Evolutionary conservation across 37 sponge, comb jelly and placozoan genomes (phyloP), one percentile per base, ranked within the genome.

Genomic region (Petrosia ficiformis): DNA sequence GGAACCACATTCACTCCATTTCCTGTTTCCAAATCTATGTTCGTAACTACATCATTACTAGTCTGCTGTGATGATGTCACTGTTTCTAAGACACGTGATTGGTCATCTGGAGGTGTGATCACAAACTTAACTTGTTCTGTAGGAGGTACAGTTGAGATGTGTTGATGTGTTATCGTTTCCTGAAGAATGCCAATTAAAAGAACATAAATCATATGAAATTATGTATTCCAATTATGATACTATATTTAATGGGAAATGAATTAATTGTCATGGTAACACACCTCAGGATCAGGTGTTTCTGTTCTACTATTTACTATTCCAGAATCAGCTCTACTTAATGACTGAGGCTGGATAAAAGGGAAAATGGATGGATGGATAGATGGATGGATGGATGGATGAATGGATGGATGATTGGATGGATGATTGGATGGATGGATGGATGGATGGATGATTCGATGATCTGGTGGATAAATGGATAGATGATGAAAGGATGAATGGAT

Each of bases 301-400:
- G 63, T 21, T 33, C 74, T 24, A 57, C 82, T 77, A 5, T 60
- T 48, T 39, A 85, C 42, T 24, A 4, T 77, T 5, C 82, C 91
- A 22, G 91, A 89, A 42, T 80, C 86, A 59, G 90, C 86, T 25
- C 91, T 54, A 52, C 87, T 90, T 32, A 80, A 73, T 19, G 86
- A 77, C 30, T 33, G 63, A 1, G 82, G 82, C 78, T 81, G 78
- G 29, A 72, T 33, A 32, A 41, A 36, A 52, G 59, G 35, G 61
- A 16, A 41, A 48, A 39, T 21, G 54, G 16, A 44, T 3, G 70
- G 40, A 43, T n/a, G n/a, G n/a, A n/a, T n/a, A n/a, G n/a, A n/a
- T n/a, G n/a, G n/a, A n/a, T n/a, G n/a, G n/a, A n/a, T n/a, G n/a
- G n/a, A n/a, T n/a, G n/a, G n/a, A n/a, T n/a, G n/a, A n/a, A n/a